A percentile compares a stretch with the other conserved stretches of the same genome.
Conservation (phyloP, 2,797 vertebrate genomes). For the Siniperca obscura region DNA sequence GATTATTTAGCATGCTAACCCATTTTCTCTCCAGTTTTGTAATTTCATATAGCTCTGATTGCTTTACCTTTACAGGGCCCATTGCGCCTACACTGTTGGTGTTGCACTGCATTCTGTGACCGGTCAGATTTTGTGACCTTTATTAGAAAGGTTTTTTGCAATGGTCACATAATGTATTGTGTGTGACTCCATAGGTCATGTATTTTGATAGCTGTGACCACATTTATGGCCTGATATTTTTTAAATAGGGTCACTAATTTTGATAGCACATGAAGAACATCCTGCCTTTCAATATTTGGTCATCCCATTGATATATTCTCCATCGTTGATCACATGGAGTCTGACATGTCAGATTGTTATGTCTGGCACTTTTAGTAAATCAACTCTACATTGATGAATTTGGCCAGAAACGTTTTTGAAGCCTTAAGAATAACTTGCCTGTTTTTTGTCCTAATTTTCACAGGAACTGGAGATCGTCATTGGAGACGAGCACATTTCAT, state of each 20-base stretch:
- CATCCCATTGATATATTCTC: neutral
- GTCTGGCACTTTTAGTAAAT: neutral
- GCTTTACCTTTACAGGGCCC: no score
- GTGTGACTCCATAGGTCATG: no score
- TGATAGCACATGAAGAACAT: neutral
- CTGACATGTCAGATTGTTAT: neutral
- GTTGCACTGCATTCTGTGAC: neutral
- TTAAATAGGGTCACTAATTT: neutral
- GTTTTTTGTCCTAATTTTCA: neutral
- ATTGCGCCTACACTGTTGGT: neutral
- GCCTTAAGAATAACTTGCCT: neutral
- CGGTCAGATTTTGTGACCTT: neutral
- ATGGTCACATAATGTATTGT: neutral
- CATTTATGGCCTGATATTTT: no score
- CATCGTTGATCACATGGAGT: neutral
- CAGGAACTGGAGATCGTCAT: constrained; percentile 99
- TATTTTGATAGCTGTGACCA: neutral
- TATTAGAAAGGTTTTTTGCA: neutral
- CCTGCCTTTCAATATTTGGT: neutral
- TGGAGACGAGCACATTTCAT: constrained; percentile 98
- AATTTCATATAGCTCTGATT: neutral
- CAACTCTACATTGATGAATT: neutral
- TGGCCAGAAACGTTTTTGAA: neutral
- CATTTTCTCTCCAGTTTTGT: neutral
- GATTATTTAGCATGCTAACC: neutral